Evolutionary conservation across 2,113 vertebrate genomes (phyloP).

Genomic region (Odontesthes bonariensis): DNA sequence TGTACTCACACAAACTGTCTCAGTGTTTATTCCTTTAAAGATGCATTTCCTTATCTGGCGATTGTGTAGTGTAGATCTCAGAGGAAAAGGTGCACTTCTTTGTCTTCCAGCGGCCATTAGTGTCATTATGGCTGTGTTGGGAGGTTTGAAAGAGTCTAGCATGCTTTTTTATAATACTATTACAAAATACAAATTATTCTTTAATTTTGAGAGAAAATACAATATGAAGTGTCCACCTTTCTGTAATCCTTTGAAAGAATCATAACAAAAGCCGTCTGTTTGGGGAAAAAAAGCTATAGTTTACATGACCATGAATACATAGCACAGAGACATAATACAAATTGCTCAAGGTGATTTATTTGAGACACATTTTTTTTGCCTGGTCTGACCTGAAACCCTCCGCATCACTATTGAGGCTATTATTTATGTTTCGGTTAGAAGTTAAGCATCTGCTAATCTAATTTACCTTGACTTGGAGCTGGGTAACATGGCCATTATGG

Average conservation of each 20-base stretch:
- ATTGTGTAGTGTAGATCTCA: not conserved
- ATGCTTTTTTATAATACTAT: not conserved
- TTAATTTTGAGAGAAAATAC: not conserved
- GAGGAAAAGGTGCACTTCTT: not conserved
- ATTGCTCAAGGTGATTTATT: not conserved
- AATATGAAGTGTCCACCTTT: not conserved
- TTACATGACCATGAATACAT: not conserved
- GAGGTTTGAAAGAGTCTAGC: not conserved
- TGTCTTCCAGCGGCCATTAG: not conserved
- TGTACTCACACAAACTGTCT: constrained; percentile 6
- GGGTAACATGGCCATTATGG: too few relatives aligned
- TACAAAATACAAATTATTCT: not conserved
- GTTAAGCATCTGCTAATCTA: too few relatives aligned
- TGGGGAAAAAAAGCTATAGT: too few relatives aligned
- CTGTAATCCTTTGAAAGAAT: not conserved
- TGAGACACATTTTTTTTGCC: not conserved
- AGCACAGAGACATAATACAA: not conserved
- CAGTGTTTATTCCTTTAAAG: not conserved
- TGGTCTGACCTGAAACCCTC: too few relatives aligned
- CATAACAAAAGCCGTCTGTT: too few relatives aligned
- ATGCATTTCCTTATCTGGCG: not conserved
- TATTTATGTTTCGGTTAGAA: too few relatives aligned
- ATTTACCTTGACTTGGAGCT: too few relatives aligned
- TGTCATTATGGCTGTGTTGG: not conserved
- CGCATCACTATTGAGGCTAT: too few relatives aligned